A percentile compares a stretch with the other conserved stretches of the same genome.
Evolutionary conservation across 1,140 invertebrate genomes (phyloP).

Genomic region (Chymomyza costata): DNA sequence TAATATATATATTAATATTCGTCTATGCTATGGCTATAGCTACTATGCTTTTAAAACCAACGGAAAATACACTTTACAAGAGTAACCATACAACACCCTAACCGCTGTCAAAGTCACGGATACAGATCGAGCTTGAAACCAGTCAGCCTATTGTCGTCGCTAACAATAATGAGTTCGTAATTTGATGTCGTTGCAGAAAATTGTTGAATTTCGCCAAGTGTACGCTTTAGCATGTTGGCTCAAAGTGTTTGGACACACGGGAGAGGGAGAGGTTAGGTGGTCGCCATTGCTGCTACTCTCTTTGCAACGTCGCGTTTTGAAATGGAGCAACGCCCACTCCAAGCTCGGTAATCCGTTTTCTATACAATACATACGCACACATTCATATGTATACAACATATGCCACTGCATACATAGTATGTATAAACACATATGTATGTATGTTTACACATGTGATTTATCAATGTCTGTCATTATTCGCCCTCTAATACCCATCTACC

Average conservation of each 20-base stretch:
- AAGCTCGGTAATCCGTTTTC: too few relatives aligned
- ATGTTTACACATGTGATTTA: conserved; percentile 70
- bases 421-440: too few relatives aligned
- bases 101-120: too few relatives aligned
- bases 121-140: too few relatives aligned
- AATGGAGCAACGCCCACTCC: conserved; percentile 20
- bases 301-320: conserved; percentile 38
- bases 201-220: conserved; percentile 39
- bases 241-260: conserved; percentile 6
- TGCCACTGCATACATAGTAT: too few relatives aligned
- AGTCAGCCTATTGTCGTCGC: conserved; percentile 52
- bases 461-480: conserved; percentile 64
- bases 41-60: too few relatives aligned
- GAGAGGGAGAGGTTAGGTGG: not conserved
- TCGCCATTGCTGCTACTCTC: conserved; percentile 24
- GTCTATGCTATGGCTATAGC: too few relatives aligned
- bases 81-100: too few relatives aligned
- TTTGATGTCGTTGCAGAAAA: conserved; percentile 67
- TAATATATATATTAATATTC: too few relatives aligned
- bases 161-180: conserved; percentile 71
- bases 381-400: conserved; percentile 5
- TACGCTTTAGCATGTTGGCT: conserved; percentile 6
- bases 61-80: too few relatives aligned
- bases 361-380: not conserved
- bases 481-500: conserved; percentile 60